A percentile compares a stretch with the other conserved stretches of the same genome.
Evolutionary conservation across 2,797 vertebrate genomes (phyloP).

Genomic region (Bucorvus abyssinicus): DNA sequence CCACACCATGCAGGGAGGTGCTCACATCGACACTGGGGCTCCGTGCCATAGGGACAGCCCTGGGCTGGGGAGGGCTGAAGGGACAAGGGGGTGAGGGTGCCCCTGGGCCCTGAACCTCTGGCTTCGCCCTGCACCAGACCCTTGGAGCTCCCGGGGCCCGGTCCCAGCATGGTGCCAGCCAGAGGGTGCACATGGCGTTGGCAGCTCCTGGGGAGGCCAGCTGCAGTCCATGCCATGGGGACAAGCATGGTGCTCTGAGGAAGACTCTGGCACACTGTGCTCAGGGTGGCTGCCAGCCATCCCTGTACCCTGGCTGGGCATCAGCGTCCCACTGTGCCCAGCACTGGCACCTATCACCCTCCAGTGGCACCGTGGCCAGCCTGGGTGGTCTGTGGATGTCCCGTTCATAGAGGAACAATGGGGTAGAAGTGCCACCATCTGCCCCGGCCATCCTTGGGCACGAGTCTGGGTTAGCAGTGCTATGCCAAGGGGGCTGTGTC

Average conservation of each 20-base stretch:
- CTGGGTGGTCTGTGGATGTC: not conserved
- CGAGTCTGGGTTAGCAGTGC: not conserved
- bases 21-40: accelerated
- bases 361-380: not conserved
- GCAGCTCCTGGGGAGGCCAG: not conserved
- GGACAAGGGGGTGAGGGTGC: not conserved
- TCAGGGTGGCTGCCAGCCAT: not conserved
- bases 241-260: accelerated
- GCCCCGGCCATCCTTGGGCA: accelerated
- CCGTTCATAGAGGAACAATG: not conserved
- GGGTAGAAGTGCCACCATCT: not conserved
- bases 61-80: not conserved
- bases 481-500: not conserved
- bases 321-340: accelerated
- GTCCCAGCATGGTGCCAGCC: accelerated
- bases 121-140: not conserved
- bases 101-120: not conserved
- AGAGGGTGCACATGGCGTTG: accelerated
- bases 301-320: not conserved
- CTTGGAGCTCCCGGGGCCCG: not conserved
- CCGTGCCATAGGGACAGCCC: not conserved
- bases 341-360: not conserved
- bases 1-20: not conserved
- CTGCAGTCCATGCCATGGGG: not conserved
- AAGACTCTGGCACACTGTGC: not conserved